These are phyloP conservation scores for Anomalospiza imberbis DNA, from an alignment of 2,797 vertebrate genomes.

Conservation along the genomic window DNA sequence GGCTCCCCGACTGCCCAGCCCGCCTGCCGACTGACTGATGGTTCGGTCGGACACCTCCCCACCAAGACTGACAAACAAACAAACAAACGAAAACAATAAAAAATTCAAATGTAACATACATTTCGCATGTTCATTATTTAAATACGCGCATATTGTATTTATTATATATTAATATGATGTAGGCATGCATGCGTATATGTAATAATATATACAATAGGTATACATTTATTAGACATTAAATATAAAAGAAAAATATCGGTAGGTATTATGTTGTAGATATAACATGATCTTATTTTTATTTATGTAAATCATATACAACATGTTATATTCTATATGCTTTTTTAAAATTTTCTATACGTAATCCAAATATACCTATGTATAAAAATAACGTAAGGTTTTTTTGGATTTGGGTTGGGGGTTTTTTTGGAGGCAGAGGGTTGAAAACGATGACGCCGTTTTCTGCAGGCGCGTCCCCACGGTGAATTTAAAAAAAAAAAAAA, in stretches of 20 bases:
- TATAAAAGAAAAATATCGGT: background rate
- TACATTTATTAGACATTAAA: background rate
- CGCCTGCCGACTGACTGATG: background rate
- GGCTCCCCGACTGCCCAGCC: background rate
- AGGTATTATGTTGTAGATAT: background rate
- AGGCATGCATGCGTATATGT: too few relatives aligned
- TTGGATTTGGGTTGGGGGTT: fast-evolving
- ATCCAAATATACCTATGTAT: background rate
- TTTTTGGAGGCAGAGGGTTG: background rate
- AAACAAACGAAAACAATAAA: background rate
- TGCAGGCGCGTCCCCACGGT: background rate
- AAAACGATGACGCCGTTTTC: background rate
- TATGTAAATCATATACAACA: background rate
- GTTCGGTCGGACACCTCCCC: background rate
- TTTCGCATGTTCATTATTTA: background rate
- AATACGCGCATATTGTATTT: background rate
- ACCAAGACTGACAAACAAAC: background rate
- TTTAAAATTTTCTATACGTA: background rate
- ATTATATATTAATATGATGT: too few relatives aligned
- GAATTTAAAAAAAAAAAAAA: background rate
- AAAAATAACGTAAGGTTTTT: background rate
- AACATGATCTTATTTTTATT: background rate
- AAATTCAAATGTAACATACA: background rate
- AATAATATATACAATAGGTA: background rate
- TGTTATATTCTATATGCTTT: too few relatives aligned